Percentiles rank a stretch among this genome's conserved stretches.
These are phyloP conservation scores for Lottia scabra DNA, from an alignment of 2,888 invertebrate species.

Conservation along the genomic window DNA sequence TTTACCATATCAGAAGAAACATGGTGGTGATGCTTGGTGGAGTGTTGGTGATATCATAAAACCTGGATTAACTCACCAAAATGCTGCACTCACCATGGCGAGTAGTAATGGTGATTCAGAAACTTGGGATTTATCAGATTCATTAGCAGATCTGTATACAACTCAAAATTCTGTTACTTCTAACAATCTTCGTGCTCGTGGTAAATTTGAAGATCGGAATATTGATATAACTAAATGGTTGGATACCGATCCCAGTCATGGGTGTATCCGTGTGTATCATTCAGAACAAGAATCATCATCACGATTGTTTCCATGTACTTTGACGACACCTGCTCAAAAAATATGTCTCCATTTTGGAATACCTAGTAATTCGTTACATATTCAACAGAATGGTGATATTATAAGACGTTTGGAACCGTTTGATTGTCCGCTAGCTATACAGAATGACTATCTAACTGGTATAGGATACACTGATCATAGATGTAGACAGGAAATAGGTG, in stretches of 20 bases:
- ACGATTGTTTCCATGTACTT: slow-evolving; percentile 63
- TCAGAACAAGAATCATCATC: slow-evolving; percentile 56
- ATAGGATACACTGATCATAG: slow-evolving; percentile 64
- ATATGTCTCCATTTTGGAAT: slow-evolving; percentile 65
- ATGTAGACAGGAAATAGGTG: slow-evolving; percentile 67
- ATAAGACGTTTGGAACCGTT: slow-evolving; percentile 66
- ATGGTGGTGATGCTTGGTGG: slow-evolving; percentile 58
- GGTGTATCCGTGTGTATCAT: slow-evolving; percentile 65
- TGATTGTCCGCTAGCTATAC: slow-evolving; percentile 68
- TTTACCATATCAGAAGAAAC: slow-evolving; percentile 22
- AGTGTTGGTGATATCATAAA: slow-evolving; percentile 51
- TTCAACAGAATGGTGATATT: slow-evolving; percentile 68
- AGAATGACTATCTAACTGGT: slow-evolving; percentile 68
- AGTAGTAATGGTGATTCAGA: slow-evolving; percentile 55
- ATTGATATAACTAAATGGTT: slow-evolving; percentile 58
- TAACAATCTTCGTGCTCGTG: background rate
- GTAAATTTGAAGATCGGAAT: slow-evolving; percentile 24
- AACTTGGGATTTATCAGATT: slow-evolving; percentile 66
- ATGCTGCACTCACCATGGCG: slow-evolving; percentile 38
- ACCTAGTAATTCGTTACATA: slow-evolving; percentile 64
- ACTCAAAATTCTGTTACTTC: slow-evolving; percentile 38
- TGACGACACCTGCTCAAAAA: slow-evolving; percentile 65
- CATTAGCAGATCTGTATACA: slow-evolving; percentile 62
- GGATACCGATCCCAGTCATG: slow-evolving; percentile 61
- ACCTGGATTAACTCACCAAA: slow-evolving; percentile 48